These are phyloP conservation scores for Muntiacus reevesi DNA, from an alignment of 2,113 vertebrate genomes.

Conservation along the genomic window DNA sequence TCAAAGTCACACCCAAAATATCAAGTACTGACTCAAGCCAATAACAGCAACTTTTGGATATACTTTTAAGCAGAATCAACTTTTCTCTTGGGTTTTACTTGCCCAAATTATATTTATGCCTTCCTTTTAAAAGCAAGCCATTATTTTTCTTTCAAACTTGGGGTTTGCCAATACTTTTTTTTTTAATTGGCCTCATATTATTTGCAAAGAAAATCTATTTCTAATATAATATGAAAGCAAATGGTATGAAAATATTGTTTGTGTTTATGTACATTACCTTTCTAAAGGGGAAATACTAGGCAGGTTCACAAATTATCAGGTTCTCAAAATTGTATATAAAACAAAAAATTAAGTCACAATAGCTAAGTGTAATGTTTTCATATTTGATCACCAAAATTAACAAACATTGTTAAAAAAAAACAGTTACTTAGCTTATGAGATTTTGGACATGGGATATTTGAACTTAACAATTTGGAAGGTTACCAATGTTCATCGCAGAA, in stretches of 20 bases:
- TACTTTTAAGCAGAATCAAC: background rate
- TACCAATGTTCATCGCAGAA: too few species aligned
- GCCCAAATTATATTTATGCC: background rate
- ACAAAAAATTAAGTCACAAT: background rate
- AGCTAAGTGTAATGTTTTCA: background rate
- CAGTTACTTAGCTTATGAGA: background rate
- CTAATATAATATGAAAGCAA: background rate
- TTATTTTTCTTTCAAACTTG: background rate
- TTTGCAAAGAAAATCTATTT: background rate
- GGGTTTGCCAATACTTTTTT: background rate
- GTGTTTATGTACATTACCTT: background rate
- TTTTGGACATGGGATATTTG: background rate
- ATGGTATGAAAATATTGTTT: background rate
- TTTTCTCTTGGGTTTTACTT: background rate
- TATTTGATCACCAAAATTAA: background rate
- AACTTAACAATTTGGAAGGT: background rate
- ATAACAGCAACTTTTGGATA: background rate
- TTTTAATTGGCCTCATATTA: background rate
- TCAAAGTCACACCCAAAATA: background rate
- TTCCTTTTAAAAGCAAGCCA: background rate
- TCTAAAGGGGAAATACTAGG: background rate
- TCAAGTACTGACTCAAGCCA: background rate
- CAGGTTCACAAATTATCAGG: background rate
- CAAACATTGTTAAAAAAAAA: background rate
- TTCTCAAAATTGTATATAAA: background rate